Percentiles rank a stretch among this genome's conserved stretches.
phyloP scores from a whole-genome alignment of 2,797 vertebrate genomes.

The Phyllotis vaccarum region DNA sequence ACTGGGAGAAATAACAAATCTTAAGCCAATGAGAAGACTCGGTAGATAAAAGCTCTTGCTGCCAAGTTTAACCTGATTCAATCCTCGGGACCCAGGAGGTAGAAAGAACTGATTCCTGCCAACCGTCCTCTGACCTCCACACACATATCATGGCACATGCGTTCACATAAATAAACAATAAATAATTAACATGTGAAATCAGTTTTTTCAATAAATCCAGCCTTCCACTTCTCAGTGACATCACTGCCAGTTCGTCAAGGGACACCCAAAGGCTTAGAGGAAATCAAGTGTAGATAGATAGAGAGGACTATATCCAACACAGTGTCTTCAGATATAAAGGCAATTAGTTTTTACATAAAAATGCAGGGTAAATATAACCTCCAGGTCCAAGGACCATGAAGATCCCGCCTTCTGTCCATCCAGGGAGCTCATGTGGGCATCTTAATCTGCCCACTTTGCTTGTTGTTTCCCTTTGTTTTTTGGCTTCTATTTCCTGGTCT shows the following conservation, averaged over 20 bases:
- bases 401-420: not conserved
- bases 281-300: not conserved
- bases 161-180: no score
- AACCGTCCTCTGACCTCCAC: no score
- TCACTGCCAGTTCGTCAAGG: not conserved
- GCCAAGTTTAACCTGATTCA: not conserved
- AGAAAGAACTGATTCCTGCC: no score
- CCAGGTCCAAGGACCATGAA: not conserved
- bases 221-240: not conserved
- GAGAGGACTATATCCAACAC: not conserved
- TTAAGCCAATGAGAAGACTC: not conserved
- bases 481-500: not conserved
- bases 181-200: not conserved
- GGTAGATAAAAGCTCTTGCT: not conserved
- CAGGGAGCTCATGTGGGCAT: no score
- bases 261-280: not conserved
- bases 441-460: not conserved
- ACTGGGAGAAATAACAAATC: not conserved
- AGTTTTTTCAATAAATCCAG: not conserved
- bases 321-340: not conserved
- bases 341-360: constrained; percentile 25
- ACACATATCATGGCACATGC: not conserved
- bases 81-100: no score
- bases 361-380: not conserved
- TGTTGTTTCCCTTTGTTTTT: not conserved